Base-by-base conservation (phyloP, 2,113 vertebrate species). In the Jaculus jaculus region DNA sequence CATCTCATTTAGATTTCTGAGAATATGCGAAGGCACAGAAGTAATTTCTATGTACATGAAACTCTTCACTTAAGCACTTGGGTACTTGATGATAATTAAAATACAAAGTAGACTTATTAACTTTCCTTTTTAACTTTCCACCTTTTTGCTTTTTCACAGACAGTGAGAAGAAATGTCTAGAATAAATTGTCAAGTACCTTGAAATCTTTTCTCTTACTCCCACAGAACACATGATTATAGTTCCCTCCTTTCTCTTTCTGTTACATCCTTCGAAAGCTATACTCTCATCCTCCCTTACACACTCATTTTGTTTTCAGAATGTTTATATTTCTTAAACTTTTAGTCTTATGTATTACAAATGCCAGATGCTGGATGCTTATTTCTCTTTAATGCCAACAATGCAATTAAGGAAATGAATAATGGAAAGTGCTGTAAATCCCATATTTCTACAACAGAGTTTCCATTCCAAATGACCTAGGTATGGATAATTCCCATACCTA, bases 81-180 rank as follows among this genome's bases (percentile, higher is more conserved):
- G 94, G 92, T 92, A 94, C 96, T 97, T 97, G 90, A 95, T 66
- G 92, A 94, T 96, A 97, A 97, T 97, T 97, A 97, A 96, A 96
- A 96, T 92, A 97, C 87, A 93, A 96, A 97, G 88, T 96, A 95
- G 94, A 94, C 86, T 84, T 95, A 96, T 87, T 94, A 96, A 88
- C 90, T 96, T 95, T 89, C 87, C 88, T 88, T 93, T 95, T 96
- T 87, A 91, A 93, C 86, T 84, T 92, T 91, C 61, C 69, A 91
- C 86, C 83, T 81, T 96, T 84, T 84, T 69, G 69, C 79, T 89
- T 92, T 85, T 93, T 92, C 58, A 30, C 18, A 0, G 75, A 87
- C 74, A 89, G 20, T n/a, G 84, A 92, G 39, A 90, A 37, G 39
- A 71, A 87, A 89, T 90, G 95, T 93, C 37, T 73, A 65, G 58